These are phyloP conservation scores for Hippolais icterina DNA, from an alignment of 2,113 vertebrate species.

Conservation along the genomic window DNA sequence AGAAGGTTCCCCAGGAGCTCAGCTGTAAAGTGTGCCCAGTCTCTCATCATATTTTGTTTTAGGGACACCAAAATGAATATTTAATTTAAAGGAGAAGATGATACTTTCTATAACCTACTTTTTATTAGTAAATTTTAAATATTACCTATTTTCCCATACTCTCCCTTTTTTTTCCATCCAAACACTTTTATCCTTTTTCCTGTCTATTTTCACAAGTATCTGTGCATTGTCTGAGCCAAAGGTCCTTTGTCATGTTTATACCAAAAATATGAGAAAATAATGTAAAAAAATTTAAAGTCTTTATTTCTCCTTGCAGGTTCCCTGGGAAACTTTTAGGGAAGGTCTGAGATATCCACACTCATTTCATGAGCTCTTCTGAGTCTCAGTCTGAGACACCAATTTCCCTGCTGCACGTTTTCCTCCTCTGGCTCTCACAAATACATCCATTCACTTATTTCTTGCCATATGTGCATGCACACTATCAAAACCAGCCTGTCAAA, in stretches of 20 bases:
- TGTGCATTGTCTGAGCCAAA: not conserved
- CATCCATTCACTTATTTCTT: not conserved
- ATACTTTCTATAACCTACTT: not conserved
- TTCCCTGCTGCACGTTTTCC: not conserved
- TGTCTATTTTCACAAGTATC: not conserved
- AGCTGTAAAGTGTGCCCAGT: not conserved
- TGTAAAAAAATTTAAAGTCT: not conserved
- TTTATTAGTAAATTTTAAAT: not conserved
- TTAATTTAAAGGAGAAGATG: not conserved
- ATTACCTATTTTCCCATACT: not conserved
- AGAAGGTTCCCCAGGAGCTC: not conserved
- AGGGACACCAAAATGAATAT: not conserved
- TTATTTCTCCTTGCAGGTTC: not conserved
- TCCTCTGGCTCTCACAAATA: not conserved
- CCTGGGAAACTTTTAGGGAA: not conserved
- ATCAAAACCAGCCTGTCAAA: not conserved
- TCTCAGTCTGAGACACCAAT: not conserved
- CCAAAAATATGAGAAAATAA: not conserved
- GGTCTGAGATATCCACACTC: not conserved
- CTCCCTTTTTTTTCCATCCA: not conserved
- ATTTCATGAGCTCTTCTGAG: not conserved
- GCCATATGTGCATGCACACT: fast-evolving
- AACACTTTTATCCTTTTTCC: not conserved
- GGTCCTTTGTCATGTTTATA: not conserved
- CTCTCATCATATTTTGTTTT: not conserved